These are phyloP conservation scores for Xenopus borealis DNA, from an alignment of 2,113 vertebrate genomes.

Conservation along the genomic window DNA sequence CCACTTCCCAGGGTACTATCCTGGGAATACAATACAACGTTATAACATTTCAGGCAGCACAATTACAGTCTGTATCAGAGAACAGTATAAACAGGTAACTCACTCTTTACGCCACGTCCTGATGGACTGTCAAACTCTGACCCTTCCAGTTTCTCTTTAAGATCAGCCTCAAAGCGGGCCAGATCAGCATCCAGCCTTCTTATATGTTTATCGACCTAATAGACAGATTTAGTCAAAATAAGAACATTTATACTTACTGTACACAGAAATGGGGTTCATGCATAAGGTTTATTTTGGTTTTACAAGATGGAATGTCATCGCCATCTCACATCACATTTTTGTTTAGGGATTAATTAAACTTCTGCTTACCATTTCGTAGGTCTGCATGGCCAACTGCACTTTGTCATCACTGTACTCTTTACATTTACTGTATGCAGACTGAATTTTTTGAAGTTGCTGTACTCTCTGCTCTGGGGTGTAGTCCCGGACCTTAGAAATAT, in stretches of 20 bases:
- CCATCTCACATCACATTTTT: too few species aligned
- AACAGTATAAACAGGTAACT: background rate
- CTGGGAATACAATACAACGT: too few species aligned
- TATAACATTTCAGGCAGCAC: too few species aligned
- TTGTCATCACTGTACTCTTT: constrained; percentile 97
- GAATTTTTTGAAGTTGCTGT: constrained; percentile 90
- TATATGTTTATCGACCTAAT: constrained; percentile 96
- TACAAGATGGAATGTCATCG: too few species aligned
- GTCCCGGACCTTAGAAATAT: constrained; percentile 80
- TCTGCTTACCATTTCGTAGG: constrained; percentile 93
- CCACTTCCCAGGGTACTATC: too few species aligned
- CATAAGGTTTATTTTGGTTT: too few species aligned
- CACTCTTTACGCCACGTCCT: constrained; percentile 79
- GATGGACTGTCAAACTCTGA: constrained; percentile 82
- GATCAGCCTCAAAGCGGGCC: constrained; percentile 91
- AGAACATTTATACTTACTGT: background rate
- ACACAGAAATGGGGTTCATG: background rate
- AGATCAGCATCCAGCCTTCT: constrained; percentile 91
- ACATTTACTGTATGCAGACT: constrained; percentile 89
- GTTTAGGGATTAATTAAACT: too few species aligned
- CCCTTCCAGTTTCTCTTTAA: constrained; percentile 94
- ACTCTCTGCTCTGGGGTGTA: constrained; percentile 80
- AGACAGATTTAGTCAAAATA: background rate
- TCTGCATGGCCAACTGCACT: constrained; percentile 98
- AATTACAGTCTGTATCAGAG: too few species aligned